These are phyloP conservation scores for Galbula dea DNA, from an alignment of 2,113 vertebrate species.

Conservation along the genomic window DNA sequence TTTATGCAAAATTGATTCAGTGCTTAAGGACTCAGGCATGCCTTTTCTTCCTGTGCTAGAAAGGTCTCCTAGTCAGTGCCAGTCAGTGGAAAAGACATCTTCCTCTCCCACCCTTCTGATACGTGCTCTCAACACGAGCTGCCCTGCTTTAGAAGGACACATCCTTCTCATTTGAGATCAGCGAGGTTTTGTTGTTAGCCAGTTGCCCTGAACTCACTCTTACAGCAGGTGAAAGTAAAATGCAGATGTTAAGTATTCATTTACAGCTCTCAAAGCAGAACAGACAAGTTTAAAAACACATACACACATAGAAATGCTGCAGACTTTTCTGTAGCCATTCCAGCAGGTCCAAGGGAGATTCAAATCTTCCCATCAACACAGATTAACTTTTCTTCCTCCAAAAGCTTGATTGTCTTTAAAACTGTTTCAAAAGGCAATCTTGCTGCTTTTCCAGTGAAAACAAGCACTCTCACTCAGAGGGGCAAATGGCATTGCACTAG, in stretches of 20 bases:
- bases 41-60: background rate
- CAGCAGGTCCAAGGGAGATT: background rate
- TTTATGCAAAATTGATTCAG: constrained; percentile 34
- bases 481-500: constrained; percentile 35
- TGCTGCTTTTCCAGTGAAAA: constrained; percentile 12
- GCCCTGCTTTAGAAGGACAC: background rate
- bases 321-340: background rate
- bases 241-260: background rate
- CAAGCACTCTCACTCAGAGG: constrained; percentile 4
- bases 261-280: background rate
- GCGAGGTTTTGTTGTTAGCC: background rate
- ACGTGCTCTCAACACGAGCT: background rate
- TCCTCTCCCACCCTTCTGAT: background rate
- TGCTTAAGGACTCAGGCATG: background rate
- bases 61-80: background rate
- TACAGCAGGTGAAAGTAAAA: background rate
- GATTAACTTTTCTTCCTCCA: constrained; percentile 2
- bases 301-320: background rate
- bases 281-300: background rate
- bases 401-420: constrained; percentile 37
- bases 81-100: background rate
- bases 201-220: background rate
- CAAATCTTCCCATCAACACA: constrained; percentile 10
- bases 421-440: constrained; percentile 41
- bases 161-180: background rate